phyloP scores from a whole-genome alignment of 2,888 invertebrate species.

The Brachylomia viminalis region DNA sequence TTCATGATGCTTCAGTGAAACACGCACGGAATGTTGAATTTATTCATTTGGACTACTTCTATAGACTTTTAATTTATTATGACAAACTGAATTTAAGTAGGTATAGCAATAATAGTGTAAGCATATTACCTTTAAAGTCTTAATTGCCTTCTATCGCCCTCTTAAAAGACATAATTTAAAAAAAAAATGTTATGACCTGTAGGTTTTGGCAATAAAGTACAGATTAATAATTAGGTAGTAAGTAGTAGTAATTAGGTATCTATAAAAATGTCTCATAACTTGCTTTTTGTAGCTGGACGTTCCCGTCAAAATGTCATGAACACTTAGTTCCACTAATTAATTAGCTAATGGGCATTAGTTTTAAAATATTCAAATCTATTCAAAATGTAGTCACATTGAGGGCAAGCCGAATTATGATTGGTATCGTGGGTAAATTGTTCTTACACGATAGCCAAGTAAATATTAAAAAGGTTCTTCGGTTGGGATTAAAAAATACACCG shows the following conservation, averaged over 20 bases:
- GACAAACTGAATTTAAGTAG: too few species aligned
- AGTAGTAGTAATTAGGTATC: too few species aligned
- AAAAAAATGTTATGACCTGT: not conserved
- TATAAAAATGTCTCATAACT: not conserved
- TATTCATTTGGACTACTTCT: not conserved
- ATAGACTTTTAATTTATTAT: conserved; percentile 4
- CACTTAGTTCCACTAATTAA: conserved; percentile 30
- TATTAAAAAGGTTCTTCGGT: not conserved
- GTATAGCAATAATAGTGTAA: too few species aligned
- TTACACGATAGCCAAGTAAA: not conserved
- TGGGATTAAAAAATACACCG: not conserved
- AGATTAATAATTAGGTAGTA: not conserved
- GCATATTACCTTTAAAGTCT: too few species aligned
- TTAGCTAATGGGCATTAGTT: conserved; percentile 35
- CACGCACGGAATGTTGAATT: conserved; percentile 36
- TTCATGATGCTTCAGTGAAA: conserved; percentile 31
- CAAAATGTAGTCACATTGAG: conserved; percentile 27
- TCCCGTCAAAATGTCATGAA: conserved; percentile 2
- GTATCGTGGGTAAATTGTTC: not conserved
- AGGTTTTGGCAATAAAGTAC: not conserved
- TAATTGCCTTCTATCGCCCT: not conserved
- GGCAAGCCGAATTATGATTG: conserved; percentile 28
- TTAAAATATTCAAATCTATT: conserved; percentile 46
- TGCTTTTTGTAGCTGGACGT: not conserved
- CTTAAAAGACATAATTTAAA: not conserved